Conservation (phyloP, 2,113 vertebrate genomes). For the Eolophus roseicapilla region DNA sequence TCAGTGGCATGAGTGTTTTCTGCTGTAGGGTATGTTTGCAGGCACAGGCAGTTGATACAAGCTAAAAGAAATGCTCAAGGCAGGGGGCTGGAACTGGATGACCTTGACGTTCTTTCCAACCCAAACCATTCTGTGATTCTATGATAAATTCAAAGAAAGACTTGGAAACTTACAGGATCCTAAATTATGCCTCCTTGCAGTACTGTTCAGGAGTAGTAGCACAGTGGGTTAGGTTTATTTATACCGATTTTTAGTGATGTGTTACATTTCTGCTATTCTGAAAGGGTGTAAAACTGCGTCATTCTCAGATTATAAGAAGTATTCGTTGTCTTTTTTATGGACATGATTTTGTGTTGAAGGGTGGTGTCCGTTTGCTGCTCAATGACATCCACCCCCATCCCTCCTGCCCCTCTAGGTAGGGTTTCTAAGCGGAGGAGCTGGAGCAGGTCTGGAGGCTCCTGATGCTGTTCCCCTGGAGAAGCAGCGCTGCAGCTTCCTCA, state of each 20-base stretch:
- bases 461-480: background rate
- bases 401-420: fast-evolving
- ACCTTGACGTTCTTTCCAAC: background rate
- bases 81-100: background rate
- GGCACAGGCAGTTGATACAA: background rate
- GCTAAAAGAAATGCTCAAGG: background rate
- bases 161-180: background rate
- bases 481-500: fast-evolving
- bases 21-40: background rate
- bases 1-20: background rate
- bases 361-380: background rate
- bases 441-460: background rate
- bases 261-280: background rate
- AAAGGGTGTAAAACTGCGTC: background rate
- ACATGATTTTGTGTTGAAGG: background rate
- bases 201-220: background rate
- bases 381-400: background rate
- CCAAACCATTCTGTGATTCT: background rate
- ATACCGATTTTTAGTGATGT: background rate
- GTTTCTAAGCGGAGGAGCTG: background rate
- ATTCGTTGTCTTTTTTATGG: background rate
- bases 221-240: background rate
- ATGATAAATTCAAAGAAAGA: background rate
- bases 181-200: background rate
- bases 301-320: background rate